A percentile compares a stretch with the other conserved stretches of the same genome.
These are phyloP conservation scores for Zosterops borbonicus DNA, from an alignment of 2,113 vertebrate species.

Conservation along the genomic window DNA sequence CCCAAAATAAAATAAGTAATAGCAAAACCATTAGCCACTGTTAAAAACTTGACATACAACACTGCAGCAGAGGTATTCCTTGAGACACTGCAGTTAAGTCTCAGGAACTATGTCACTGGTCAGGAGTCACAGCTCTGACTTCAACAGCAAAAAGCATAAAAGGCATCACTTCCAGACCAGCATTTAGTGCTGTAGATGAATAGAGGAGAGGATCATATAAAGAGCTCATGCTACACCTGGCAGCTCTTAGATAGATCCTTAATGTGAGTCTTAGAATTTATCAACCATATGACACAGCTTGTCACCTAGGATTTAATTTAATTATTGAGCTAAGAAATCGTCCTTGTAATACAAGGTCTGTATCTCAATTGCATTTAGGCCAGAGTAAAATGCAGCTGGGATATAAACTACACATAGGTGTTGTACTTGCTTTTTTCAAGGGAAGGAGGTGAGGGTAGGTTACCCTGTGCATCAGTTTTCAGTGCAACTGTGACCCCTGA, in stretches of 20 bases:
- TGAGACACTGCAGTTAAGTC: neutral
- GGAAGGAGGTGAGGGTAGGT: neutral
- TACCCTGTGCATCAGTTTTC: neutral
- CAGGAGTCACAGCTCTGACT: neutral
- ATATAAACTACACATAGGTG: neutral
- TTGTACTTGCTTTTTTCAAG: neutral
- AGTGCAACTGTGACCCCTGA: neutral
- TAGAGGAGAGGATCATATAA: neutral
- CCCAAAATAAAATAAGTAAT: constrained; percentile 57
- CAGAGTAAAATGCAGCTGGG: neutral
- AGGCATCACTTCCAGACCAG: neutral
- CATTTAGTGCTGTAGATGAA: neutral
- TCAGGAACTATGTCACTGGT: neutral
- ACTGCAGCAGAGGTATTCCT: neutral
- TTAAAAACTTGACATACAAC: neutral
- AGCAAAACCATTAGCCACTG: constrained; percentile 19
- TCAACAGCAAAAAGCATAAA: neutral
- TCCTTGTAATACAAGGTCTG: neutral
- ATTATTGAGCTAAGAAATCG: neutral
- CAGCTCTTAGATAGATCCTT: neutral
- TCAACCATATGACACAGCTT: neutral
- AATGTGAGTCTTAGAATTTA: neutral
- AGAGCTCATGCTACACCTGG: neutral
- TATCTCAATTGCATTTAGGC: neutral
- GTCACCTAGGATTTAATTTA: neutral